Percentiles rank a stretch among this genome's conserved stretches.
Conservation (phyloP, 2,113 vertebrate genomes). For the Pluvianellus socialis region DNA sequence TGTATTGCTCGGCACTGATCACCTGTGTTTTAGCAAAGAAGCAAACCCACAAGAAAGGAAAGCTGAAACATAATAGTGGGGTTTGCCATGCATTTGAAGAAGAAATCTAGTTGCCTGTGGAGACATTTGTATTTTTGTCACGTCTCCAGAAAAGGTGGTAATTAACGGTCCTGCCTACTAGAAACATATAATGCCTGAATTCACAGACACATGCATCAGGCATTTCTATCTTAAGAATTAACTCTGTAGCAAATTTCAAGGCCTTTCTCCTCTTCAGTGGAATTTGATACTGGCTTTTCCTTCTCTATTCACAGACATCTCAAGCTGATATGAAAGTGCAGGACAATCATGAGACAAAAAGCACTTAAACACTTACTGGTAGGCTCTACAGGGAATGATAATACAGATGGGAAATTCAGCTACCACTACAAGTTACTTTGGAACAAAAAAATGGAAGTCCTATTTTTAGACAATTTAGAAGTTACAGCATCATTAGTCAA, state of each 20-base stretch:
- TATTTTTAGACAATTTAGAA: not conserved
- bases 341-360: not conserved
- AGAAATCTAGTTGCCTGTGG: not conserved
- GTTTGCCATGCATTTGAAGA: not conserved
- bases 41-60: not conserved
- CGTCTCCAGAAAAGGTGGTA: not conserved
- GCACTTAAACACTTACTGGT: not conserved
- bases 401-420: not conserved
- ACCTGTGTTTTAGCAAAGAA: not conserved
- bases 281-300: not conserved
- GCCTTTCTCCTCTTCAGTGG: not conserved
- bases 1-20: not conserved
- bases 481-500: not conserved
- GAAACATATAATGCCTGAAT: not conserved
- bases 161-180: not conserved
- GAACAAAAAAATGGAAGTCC: not conserved
- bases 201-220: not conserved
- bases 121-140: not conserved
- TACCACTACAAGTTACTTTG: not conserved
- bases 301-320: not conserved
- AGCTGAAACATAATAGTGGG: not conserved
- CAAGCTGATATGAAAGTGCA: not conserved
- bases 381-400: not conserved
- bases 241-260: not conserved
- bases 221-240: not conserved